Conservation (phyloP, 1,140 invertebrate species). For the Berghia stephanieae region DNA sequence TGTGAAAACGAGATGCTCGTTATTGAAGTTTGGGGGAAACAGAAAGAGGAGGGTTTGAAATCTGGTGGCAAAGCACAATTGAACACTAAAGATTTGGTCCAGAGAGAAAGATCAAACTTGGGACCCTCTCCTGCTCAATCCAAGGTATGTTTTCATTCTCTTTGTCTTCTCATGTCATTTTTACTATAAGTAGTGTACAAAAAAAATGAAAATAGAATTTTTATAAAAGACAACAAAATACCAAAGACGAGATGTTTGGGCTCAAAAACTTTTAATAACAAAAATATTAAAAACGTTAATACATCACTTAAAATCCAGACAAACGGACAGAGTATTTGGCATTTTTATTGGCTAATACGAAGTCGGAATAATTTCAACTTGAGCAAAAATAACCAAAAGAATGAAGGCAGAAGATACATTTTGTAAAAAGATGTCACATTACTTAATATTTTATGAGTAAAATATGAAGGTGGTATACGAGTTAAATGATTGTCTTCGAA, state of each 20-base stretch:
- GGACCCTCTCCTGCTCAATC: not conserved
- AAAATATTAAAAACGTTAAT: too few relatives aligned
- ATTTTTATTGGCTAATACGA: too few relatives aligned
- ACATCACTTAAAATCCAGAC: too few relatives aligned
- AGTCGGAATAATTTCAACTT: too few relatives aligned
- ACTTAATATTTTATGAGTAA: too few relatives aligned
- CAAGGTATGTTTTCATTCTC: not conserved
- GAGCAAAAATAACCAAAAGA: too few relatives aligned
- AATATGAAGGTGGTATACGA: too few relatives aligned
- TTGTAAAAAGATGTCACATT: too few relatives aligned
- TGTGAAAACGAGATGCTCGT: slow-evolving; percentile 67
- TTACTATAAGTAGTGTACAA: not conserved
- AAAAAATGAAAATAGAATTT: not conserved
- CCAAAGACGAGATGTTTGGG: not conserved
- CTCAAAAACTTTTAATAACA: not conserved
- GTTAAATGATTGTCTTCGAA: too few relatives aligned
- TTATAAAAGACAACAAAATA: not conserved
- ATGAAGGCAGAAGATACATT: too few relatives aligned
- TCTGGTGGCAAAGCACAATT: slow-evolving; percentile 7
- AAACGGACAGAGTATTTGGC: too few relatives aligned
- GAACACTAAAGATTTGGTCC: slow-evolving; percentile 40
- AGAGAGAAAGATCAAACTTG: slow-evolving; percentile 32
- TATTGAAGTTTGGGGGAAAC: slow-evolving; percentile 71
- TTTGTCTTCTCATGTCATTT: not conserved
- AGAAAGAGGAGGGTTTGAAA: slow-evolving; percentile 54